Evolutionary conservation across 2,113 vertebrate species (phyloP).

Genomic region (Glareola pratincola): DNA sequence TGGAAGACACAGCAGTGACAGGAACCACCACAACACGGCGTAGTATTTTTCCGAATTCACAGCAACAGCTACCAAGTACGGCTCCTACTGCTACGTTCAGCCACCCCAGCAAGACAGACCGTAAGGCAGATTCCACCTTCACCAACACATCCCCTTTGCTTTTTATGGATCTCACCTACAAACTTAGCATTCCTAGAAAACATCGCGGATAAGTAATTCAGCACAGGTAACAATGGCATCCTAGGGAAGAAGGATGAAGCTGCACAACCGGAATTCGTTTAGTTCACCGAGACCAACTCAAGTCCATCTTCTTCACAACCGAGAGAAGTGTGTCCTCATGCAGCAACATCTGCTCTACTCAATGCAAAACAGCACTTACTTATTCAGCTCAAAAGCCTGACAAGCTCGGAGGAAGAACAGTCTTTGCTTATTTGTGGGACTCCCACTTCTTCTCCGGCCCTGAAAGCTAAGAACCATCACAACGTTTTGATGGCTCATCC

Average conservation of each 20-base stretch:
- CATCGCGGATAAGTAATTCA: not conserved
- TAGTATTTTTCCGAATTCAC: not conserved
- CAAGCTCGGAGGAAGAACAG: not conserved
- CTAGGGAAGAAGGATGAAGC: not conserved
- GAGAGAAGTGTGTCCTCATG: not conserved
- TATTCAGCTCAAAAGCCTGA: not conserved
- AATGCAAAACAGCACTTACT: not conserved
- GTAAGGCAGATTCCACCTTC: not conserved
- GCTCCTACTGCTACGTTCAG: not conserved
- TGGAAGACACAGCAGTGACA: not conserved
- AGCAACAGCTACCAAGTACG: not conserved
- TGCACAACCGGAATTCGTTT: not conserved
- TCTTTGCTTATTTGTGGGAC: not conserved
- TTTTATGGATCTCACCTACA: slow-evolving; percentile 25
- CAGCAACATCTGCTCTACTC: slow-evolving; percentile 39
- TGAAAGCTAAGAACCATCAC: not conserved
- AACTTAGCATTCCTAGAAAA: slow-evolving; percentile 2
- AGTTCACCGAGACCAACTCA: not conserved
- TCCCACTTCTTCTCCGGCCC: not conserved
- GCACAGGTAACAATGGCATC: not conserved
- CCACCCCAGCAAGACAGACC: not conserved
- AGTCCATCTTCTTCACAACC: not conserved
- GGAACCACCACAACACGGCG: not conserved
- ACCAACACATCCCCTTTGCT: not conserved
- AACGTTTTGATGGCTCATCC: not conserved